phyloP scores from a whole-genome alignment of 92 coral and sea anemone species.

The Parazoanthus atlanticus region DNA sequence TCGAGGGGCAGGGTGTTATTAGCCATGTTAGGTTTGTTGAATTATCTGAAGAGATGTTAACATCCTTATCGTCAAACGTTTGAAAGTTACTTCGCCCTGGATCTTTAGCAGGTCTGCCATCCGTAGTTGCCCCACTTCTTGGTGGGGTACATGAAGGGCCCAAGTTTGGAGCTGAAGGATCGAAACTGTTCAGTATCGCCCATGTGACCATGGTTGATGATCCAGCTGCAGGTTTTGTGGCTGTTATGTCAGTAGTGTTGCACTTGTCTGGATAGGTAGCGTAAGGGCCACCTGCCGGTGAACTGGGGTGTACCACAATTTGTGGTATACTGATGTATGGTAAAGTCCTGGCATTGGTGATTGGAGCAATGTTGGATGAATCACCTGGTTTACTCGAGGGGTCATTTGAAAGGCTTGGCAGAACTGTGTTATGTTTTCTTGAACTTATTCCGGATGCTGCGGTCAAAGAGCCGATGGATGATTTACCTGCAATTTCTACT shows the following conservation, averaged over 20 bases:
- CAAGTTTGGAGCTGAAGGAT: neutral
- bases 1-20: neutral
- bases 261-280: neutral
- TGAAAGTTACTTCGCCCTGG: neutral
- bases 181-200: conserved; percentile 1
- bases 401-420: neutral
- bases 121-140: neutral
- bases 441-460: neutral
- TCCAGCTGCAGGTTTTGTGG: neutral
- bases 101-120: neutral
- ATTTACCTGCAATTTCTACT: neutral
- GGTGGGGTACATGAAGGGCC: neutral
- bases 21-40: conserved; percentile 22
- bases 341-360: neutral
- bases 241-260: neutral
- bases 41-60: neutral
- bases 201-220: conserved; percentile 29
- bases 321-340: neutral
- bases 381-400: neutral
- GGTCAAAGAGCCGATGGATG: neutral
- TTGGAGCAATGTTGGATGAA: neutral
- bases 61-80: neutral
- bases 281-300: neutral
- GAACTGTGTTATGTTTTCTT: neutral
- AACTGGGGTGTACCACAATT: too few relatives aligned